A percentile compares a stretch with the other conserved stretches of the same genome.
phyloP scores from a whole-genome alignment of 2,797 vertebrate genomes.

The Buceros bicornis region DNA sequence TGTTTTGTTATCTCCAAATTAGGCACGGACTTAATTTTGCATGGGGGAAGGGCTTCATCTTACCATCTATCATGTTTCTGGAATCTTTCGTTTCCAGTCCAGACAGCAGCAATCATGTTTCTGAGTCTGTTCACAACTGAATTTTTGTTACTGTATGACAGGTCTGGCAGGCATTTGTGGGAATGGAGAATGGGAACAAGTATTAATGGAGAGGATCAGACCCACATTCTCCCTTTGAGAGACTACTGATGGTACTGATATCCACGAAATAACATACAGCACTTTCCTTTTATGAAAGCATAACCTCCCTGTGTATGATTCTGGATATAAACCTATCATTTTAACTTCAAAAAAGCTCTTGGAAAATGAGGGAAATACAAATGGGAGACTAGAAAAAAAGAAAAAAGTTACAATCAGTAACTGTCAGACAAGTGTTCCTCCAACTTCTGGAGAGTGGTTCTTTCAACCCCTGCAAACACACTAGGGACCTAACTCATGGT shows the following conservation, averaged over 20 bases:
- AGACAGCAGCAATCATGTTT: conserved; percentile 44
- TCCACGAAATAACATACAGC: neutral
- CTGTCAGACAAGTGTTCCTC: neutral
- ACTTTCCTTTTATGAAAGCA: neutral
- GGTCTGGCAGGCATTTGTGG: conserved; percentile 38
- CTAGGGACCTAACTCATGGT: conserved; percentile 14
- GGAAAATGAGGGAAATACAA: conserved; percentile 6
- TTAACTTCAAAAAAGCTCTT: neutral
- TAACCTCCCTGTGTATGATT: neutral
- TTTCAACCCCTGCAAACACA: conserved; percentile 45
- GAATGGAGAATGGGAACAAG: conserved; percentile 16
- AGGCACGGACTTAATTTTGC: conserved; percentile 59
- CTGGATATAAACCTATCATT: neutral
- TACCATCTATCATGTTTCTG: conserved; percentile 71
- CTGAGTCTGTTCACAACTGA: conserved; percentile 43
- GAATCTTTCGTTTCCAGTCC: conserved; percentile 56
- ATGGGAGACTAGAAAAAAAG: neutral
- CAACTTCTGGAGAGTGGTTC: neutral
- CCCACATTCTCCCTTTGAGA: neutral
- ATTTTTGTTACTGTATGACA: conserved; percentile 45
- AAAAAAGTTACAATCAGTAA: neutral
- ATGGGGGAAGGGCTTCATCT: conserved; percentile 62
- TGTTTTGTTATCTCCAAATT: conserved; percentile 73
- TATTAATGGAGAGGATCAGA: conserved; percentile 6
- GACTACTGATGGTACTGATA: neutral